phyloP scores from a whole-genome alignment of 2,888 invertebrate genomes.

The Galeruca laticollis region DNA sequence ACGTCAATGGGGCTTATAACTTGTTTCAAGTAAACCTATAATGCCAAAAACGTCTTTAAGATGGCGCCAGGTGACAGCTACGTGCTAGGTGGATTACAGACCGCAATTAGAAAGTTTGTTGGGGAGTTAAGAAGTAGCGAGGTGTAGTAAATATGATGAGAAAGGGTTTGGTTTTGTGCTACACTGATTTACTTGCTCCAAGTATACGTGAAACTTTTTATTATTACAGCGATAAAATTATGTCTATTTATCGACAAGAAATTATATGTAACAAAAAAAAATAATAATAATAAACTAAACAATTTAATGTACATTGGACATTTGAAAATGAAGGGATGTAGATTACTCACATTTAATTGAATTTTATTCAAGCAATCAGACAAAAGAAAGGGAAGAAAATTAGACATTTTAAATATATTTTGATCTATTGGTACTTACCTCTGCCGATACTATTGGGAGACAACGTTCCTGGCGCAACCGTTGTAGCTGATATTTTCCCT shows the following conservation, averaged over 20 bases:
- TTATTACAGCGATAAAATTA: background rate
- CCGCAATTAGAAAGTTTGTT: constrained; percentile 57
- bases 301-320: no score
- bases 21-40: constrained; percentile 65
- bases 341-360: background rate
- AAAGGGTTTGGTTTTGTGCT: constrained; percentile 5
- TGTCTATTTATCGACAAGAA: no score
- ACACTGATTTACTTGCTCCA: background rate
- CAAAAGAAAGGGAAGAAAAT: no score
- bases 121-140: constrained; percentile 46
- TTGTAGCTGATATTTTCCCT: constrained; percentile 53
- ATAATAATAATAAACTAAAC: no score
- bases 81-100: constrained; percentile 56
- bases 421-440: constrained; percentile 71
- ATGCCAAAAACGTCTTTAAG: constrained; percentile 56
- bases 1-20: constrained; percentile 64
- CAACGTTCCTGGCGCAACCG: constrained; percentile 68
- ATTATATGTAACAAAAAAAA: background rate
- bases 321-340: background rate
- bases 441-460: constrained; percentile 83
- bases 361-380: no score
- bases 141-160: constrained; percentile 36
- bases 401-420: no score
- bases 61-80: constrained; percentile 63
- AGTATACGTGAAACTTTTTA: background rate